Evolutionary conservation across 92 coral and sea anemone genomes (phyloP).

Genomic region (Bergia sp.): DNA sequence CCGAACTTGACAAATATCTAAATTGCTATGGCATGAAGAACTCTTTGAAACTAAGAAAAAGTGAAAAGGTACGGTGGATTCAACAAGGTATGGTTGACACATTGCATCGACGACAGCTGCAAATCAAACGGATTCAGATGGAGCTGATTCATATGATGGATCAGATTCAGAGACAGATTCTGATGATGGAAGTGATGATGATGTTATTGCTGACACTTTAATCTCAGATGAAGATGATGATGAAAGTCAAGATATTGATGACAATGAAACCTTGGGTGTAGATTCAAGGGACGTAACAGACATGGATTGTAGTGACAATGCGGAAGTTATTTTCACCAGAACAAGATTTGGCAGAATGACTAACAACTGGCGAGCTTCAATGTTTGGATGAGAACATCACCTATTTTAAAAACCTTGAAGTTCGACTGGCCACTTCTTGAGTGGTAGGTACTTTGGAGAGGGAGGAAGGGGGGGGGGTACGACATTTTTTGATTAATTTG

Average conservation of each 20-base stretch:
- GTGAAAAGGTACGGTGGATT: constrained; percentile 20
- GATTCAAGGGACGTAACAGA: not conserved
- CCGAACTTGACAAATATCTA: constrained; percentile 43
- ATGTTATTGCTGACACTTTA: constrained; percentile 21
- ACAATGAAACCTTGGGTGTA: not conserved
- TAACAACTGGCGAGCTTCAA: not conserved
- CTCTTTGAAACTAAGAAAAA: constrained; percentile 33
- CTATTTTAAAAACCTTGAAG: too few relatives aligned
- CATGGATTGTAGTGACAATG: not conserved
- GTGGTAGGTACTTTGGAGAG: too few relatives aligned
- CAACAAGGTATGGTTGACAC: not conserved
- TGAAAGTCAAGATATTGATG: not conserved
- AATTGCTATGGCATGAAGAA: constrained; percentile 31
- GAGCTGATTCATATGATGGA: not conserved
- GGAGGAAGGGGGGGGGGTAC: too few relatives aligned
- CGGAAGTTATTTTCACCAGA: constrained; percentile 16
- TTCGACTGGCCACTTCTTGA: too few relatives aligned
- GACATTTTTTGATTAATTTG: too few relatives aligned
- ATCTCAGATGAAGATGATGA: constrained; percentile 24
- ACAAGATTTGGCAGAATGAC: not conserved
- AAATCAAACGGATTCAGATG: not conserved
- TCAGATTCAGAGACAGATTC: not conserved
- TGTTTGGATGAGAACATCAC: too few relatives aligned
- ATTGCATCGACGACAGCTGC: constrained; percentile 12
- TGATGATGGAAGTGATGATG: constrained; percentile 6